Evolutionary conservation across 2,113 vertebrate genomes (phyloP).

Genomic region (Melanotaenia duboulayi): DNA sequence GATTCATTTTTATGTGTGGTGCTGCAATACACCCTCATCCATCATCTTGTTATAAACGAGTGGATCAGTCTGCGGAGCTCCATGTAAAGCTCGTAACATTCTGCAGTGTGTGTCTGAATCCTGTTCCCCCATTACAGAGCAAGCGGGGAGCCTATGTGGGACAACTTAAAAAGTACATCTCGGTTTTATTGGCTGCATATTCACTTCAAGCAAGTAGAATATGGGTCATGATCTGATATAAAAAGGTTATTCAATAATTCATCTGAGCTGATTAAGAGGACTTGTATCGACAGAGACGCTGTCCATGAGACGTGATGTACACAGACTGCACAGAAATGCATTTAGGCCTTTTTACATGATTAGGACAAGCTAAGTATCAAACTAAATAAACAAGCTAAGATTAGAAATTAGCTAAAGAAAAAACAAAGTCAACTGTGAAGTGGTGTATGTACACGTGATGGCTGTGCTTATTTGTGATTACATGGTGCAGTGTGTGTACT

Average conservation of each 20-base stretch:
- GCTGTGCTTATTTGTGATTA: constrained; percentile 27
- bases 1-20: neutral
- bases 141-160: constrained; percentile 56
- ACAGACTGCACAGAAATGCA: constrained; percentile 21
- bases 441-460: constrained; percentile 3
- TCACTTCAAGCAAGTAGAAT: constrained; percentile 66
- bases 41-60: constrained; percentile 40
- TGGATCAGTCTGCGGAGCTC: constrained; percentile 27
- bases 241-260: constrained; percentile 78
- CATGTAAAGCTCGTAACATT: constrained; percentile 27
- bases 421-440: neutral
- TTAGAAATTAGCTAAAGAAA: too few species aligned
- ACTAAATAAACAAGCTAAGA: neutral
- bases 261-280: constrained; percentile 73
- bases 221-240: constrained; percentile 80
- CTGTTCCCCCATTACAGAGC: constrained; percentile 13
- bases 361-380: constrained; percentile 32
- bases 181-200: constrained; percentile 68
- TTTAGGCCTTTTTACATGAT: constrained; percentile 54
- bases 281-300: constrained; percentile 55
- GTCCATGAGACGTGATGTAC: constrained; percentile 39
- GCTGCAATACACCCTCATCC: constrained; percentile 10
- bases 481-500: constrained; percentile 26
- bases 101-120: constrained; percentile 33
- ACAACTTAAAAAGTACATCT: constrained; percentile 62